Evolutionary conservation across 1,140 invertebrate species (phyloP).

Genomic region (Neelides sp.): DNA sequence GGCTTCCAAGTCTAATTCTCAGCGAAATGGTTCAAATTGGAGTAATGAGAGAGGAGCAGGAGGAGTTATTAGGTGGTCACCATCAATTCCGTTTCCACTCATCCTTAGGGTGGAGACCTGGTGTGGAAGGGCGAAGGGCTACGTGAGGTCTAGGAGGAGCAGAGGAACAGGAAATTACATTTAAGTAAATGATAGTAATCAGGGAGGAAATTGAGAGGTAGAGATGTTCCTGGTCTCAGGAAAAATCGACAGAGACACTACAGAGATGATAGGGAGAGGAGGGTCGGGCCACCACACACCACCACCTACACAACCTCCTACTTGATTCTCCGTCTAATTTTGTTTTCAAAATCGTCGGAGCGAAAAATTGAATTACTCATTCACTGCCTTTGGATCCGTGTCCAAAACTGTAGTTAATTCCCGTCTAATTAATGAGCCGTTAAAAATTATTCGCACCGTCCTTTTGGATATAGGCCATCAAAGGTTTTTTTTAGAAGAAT

Average conservation of each 20-base stretch:
- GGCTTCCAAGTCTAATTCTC: too few species aligned
- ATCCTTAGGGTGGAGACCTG: neutral
- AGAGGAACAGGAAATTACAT: constrained; percentile 24
- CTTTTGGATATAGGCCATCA: too few species aligned
- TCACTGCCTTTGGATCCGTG: constrained; percentile 19
- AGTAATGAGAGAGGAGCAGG: constrained; percentile 13
- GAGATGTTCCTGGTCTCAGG: constrained; percentile 1
- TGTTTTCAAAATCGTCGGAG: constrained; percentile 16
- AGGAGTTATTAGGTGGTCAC: constrained; percentile 15
- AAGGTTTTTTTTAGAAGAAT: too few species aligned
- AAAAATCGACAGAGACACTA: constrained; percentile 10
- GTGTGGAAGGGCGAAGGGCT: constrained; percentile 15
- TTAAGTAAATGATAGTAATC: constrained; percentile 26
- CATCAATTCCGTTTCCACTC: constrained; percentile 17
- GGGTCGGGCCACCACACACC: neutral
- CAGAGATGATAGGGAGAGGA: neutral
- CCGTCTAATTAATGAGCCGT: constrained; percentile 22
- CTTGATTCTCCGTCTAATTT: constrained; percentile 6
- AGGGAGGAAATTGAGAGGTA: constrained; percentile 23
- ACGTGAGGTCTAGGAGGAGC: constrained; percentile 26
- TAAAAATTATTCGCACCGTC: constrained; percentile 11
- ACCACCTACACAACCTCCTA: neutral
- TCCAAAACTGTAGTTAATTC: constrained; percentile 23
- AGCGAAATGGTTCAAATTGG: too few species aligned
- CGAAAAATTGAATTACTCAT: constrained; percentile 26